phyloP scores from a whole-genome alignment of 2,797 vertebrate species.

The Urophycis tenuis region DNA sequence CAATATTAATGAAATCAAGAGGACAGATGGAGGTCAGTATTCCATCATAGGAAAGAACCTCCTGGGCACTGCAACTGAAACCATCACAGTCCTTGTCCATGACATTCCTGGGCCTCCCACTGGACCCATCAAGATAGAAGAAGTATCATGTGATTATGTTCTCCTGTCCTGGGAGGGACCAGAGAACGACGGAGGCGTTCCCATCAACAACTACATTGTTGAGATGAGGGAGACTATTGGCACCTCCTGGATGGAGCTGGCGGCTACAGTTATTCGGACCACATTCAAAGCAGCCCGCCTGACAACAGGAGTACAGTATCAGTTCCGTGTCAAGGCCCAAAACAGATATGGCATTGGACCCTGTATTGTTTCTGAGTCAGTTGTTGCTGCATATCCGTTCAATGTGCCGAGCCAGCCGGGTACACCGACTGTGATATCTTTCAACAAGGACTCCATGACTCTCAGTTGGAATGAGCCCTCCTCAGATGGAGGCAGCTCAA shows the following conservation, averaged over 20 bases:
- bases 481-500: slow-evolving; percentile 88
- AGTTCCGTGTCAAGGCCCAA: slow-evolving; percentile 95
- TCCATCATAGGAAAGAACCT: slow-evolving; percentile 90
- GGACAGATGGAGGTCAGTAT: slow-evolving; percentile 86
- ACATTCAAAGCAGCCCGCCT: slow-evolving; percentile 92
- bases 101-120: slow-evolving; percentile 94
- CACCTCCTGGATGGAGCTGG: slow-evolving; percentile 88
- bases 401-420: slow-evolving; percentile 93
- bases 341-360: slow-evolving; percentile 94
- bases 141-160: slow-evolving; percentile 92
- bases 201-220: slow-evolving; percentile 94
- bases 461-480: slow-evolving; percentile 95
- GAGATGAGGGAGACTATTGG: slow-evolving; percentile 97
- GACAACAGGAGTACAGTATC: slow-evolving; percentile 88
- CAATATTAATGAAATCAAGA: slow-evolving; percentile 84
- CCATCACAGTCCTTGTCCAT: slow-evolving; percentile 87
- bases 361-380: slow-evolving; percentile 75
- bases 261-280: slow-evolving; percentile 94
- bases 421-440: slow-evolving; percentile 81
- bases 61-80: slow-evolving; percentile 86
- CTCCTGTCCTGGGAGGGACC: slow-evolving; percentile 94
- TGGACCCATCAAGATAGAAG: slow-evolving; percentile 92
- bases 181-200: slow-evolving; percentile 92
- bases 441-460: slow-evolving; percentile 90
- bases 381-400: slow-evolving; percentile 93